Evolutionary conservation across 2,113 vertebrate species (phyloP).

Genomic region (Toxotes chatareus): DNA sequence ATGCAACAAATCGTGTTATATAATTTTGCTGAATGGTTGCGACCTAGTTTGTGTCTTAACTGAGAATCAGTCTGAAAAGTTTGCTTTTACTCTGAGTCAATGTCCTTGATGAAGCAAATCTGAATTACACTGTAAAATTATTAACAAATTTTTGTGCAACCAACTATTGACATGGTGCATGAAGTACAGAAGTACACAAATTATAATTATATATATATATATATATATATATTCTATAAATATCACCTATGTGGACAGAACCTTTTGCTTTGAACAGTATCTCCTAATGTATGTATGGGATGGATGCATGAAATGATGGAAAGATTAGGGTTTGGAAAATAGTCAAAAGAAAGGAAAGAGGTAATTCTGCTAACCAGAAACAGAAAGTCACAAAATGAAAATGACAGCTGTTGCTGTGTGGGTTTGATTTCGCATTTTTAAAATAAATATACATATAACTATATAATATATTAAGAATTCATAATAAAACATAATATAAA

Average conservation of each 20-base stretch:
- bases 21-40: not conserved
- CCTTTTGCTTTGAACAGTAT: not conserved
- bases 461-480: not conserved
- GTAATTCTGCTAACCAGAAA: not conserved
- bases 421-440: not conserved
- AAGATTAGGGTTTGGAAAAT: not conserved
- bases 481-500: not conserved
- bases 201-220: too few species aligned
- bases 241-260: not conserved
- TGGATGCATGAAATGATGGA: not conserved
- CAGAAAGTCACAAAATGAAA: not conserved
- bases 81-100: not conserved
- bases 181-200: not conserved
- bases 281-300: not conserved
- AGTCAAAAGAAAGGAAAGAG: not conserved
- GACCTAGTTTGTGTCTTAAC: not conserved
- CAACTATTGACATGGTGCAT: not conserved
- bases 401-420: not conserved
- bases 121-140: too few species aligned
- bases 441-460: not conserved
- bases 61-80: conserved; percentile 1
- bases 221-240: not conserved
- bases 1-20: not conserved
- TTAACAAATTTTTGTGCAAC: too few species aligned
- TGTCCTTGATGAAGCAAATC: too few species aligned